Percentiles rank a stretch among this genome's conserved stretches.
These are phyloP conservation scores for zebrafish (Danio rerio) DNA, from an alignment of 2,113 vertebrate genomes.

Conservation along the genomic window DNA sequence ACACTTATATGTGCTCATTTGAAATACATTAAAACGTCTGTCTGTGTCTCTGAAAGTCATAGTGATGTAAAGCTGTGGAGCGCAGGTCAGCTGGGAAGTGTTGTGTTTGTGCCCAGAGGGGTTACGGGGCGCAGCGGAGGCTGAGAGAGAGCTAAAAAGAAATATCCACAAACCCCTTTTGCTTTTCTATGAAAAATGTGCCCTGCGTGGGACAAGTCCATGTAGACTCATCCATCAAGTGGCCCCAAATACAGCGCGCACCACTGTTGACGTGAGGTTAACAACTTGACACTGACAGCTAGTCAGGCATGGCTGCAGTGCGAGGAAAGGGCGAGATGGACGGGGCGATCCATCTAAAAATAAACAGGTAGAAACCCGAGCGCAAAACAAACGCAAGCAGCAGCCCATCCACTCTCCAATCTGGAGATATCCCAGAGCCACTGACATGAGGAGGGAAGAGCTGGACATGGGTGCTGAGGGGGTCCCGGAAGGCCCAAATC, in stretches of 20 bases:
- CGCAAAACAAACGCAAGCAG: not conserved
- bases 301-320: constrained; percentile 65
- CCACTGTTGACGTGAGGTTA: constrained; percentile 82
- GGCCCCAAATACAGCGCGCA: constrained; percentile 73
- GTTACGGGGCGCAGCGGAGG: not conserved
- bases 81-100: constrained; percentile 26
- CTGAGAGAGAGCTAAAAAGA: constrained; percentile 47
- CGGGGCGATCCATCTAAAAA: constrained; percentile 57
- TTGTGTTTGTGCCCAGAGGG: constrained; percentile 56
- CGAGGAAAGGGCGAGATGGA: not conserved
- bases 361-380: constrained; percentile 25
- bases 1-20: not conserved
- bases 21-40: not conserved
- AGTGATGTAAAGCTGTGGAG: constrained; percentile 25
- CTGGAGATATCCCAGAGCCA: not conserved
- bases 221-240: constrained; percentile 82
- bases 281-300: constrained; percentile 82
- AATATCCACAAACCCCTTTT: constrained; percentile 70
- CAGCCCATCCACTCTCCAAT: not conserved
- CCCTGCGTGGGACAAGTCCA: constrained; percentile 77
- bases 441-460: not conserved
- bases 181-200: constrained; percentile 79
- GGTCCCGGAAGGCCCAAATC: not conserved
- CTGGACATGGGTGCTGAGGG: not conserved
- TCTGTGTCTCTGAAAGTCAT: constrained; percentile 56